A percentile compares a stretch with the other conserved stretches of the same genome.
These are phyloP conservation scores for Nipponacmea schrenckii DNA, from an alignment of 2,888 invertebrate genomes.

Conservation along the genomic window DNA sequence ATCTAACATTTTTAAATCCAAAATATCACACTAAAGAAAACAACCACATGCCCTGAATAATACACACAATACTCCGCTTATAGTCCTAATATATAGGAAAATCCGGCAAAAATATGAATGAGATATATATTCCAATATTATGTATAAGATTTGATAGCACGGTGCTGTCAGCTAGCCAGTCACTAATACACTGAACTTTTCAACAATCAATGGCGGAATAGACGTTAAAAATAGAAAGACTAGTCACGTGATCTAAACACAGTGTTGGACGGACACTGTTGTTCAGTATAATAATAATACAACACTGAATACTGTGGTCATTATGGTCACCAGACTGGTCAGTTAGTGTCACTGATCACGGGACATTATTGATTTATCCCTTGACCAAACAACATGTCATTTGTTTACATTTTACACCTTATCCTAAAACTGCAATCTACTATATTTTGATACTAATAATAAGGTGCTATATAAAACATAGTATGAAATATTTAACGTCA, in stretches of 20 bases:
- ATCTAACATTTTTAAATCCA: neutral
- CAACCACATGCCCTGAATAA: neutral
- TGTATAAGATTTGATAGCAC: neutral
- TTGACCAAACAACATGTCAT: too few species aligned
- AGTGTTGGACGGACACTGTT: neutral
- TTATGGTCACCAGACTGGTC: too few species aligned
- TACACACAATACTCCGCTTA: neutral
- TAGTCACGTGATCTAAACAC: neutral
- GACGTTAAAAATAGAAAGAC: neutral
- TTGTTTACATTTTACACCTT: too few species aligned
- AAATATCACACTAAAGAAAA: neutral
- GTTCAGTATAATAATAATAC: too few species aligned
- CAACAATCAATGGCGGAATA: neutral
- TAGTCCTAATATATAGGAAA: neutral
- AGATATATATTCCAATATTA: neutral
- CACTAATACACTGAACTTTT: neutral
- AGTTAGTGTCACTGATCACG: too few species aligned
- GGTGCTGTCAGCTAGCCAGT: neutral
- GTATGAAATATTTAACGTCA: too few species aligned
- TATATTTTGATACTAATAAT: too few species aligned
- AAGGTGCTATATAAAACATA: too few species aligned
- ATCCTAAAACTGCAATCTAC: too few species aligned
- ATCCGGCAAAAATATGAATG: neutral
- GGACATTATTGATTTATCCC: too few species aligned
- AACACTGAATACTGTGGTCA: too few species aligned